phyloP scores from a whole-genome alignment of 2,113 vertebrate species.

The human region GRCh38 chr4:126285001-126285500 shows the following conservation, averaged over 20 bases:
- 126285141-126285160: neutral
- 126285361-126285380: neutral
- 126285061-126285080: neutral
- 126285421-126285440: neutral
- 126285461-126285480: neutral
- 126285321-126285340: no score
- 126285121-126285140: neutral
- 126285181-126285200: neutral
- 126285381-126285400: neutral
- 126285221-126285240: neutral
- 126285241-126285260: neutral
- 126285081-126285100: neutral
- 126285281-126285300: neutral
- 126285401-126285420: neutral
- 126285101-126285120: neutral
- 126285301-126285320: neutral
- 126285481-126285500: neutral
- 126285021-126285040: neutral
- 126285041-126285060: neutral
- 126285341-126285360: neutral
- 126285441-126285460: neutral
- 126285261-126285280: neutral
- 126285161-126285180: neutral
- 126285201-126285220: neutral
- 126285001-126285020: neutral